Conservation (phyloP, 37 sponge, comb jelly and placozoan genomes). For the Haliclona indistincta region DNA sequence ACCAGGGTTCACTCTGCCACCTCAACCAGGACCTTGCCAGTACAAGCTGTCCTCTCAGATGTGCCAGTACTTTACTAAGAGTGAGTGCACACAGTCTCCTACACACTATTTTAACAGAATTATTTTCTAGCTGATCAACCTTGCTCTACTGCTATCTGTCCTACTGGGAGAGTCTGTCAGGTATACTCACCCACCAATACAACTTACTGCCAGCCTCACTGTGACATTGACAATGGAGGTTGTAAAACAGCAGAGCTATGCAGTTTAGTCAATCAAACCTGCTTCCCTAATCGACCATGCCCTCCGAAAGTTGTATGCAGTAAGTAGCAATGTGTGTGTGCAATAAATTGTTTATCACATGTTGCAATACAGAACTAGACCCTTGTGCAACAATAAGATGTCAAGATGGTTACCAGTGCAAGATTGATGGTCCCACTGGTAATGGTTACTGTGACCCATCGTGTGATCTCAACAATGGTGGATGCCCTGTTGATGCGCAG, state of each 20-base stretch:
- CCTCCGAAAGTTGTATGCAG: too few species aligned
- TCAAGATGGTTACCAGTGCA: constrained; percentile 2
- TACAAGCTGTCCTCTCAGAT: too few species aligned
- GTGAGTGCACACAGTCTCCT: too few species aligned
- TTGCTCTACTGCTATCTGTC: neutral
- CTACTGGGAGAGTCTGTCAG: neutral
- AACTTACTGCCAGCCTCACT: neutral
- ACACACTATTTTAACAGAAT: too few species aligned
- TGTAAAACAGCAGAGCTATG: neutral
- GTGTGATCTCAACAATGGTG: constrained; percentile 26
- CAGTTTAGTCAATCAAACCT: too few species aligned
- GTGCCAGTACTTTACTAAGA: too few species aligned
- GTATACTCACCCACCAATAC: neutral
- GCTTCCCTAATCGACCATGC: too few species aligned
- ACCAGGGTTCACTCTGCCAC: neutral
- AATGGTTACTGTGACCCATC: constrained; percentile 26
- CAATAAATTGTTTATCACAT: too few species aligned
- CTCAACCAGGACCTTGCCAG: neutral
- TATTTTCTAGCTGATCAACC: too few species aligned
- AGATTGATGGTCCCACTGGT: constrained; percentile 23
- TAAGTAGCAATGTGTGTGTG: too few species aligned
- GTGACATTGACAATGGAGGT: constrained; percentile 5
- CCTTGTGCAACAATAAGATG: constrained; percentile 7
- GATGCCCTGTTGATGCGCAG: constrained; percentile 2
- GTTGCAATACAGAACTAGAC: neutral